Evolutionary conservation across 1,140 invertebrate genomes (phyloP).

Genomic region (Philopotamus ludificatus): DNA sequence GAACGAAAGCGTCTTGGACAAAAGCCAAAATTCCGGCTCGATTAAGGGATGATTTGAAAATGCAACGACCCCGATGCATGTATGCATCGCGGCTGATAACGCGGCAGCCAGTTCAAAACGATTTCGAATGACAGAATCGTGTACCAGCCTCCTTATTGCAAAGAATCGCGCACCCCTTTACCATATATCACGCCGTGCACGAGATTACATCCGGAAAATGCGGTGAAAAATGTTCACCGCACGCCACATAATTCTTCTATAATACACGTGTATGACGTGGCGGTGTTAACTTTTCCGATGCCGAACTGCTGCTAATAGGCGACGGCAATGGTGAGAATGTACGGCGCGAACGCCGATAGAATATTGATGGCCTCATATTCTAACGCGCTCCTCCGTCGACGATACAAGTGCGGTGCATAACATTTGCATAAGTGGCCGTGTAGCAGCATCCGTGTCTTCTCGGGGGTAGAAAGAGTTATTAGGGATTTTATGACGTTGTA

Average conservation of each 20-base stretch:
- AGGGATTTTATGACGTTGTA: constrained; percentile 32
- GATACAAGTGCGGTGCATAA: constrained; percentile 29
- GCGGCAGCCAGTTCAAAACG: too few species aligned
- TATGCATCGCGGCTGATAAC: not conserved
- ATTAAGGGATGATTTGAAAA: constrained; percentile 26
- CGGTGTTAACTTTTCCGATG: not conserved
- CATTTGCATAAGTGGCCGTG: constrained; percentile 37
- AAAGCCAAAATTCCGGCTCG: constrained; percentile 16
- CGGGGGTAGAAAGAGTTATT: constrained; percentile 25
- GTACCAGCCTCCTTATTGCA: too few species aligned
- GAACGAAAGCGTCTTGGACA: constrained; percentile 18
- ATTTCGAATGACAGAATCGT: too few species aligned
- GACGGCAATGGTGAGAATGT: constrained; percentile 9
- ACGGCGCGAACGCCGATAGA: constrained; percentile 15
- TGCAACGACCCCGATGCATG: not conserved
- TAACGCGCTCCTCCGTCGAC: not conserved
- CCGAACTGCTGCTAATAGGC: not conserved
- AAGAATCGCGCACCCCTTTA: too few species aligned
- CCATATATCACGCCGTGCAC: too few species aligned
- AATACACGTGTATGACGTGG: too few species aligned
- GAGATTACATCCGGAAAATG: too few species aligned
- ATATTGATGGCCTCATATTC: constrained; percentile 18
- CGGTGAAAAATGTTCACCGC: too few species aligned
- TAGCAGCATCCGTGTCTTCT: not conserved
- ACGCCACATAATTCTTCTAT: too few species aligned